Base-by-base conservation (phyloP, 2,113 vertebrate species). In the Stigmatopora nigra region DNA sequence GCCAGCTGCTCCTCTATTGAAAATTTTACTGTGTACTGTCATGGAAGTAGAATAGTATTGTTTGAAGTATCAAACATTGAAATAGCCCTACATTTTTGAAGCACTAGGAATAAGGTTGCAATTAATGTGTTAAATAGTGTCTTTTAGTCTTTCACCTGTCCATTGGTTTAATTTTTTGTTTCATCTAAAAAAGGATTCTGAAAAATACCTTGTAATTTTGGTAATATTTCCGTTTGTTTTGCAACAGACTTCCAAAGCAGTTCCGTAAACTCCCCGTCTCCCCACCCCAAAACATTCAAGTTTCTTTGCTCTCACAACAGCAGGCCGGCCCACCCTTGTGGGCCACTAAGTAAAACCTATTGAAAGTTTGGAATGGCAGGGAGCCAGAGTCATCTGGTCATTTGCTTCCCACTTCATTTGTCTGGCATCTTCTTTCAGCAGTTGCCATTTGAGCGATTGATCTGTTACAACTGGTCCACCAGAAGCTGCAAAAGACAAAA, bases 351-450 rank as follows among this genome's bases (percentile, higher is more conserved):
- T 53, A 76, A 75, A 81, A 51, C 62, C 60, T 57, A 45, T 77
- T 78, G 59, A 77, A 61, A 75, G 57, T 69, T 55, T 20, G 41
- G 7, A 66, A 73, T 56, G 78, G 76, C 70, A 77, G 76, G 67
- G 80, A 76, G 76, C 78, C 81, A 64, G 64, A 9, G 60, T 76
- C 67, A 31, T 31, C 72, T 80, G 77, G 53, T 75, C 83, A 81
- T 76, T 78, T 81, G 79, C 74, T 78, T 79, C 74, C 78, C 78
- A 68, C 78, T 72, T 75, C 78, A 84, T 86, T 82, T 84, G 77
- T 84, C 69, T 55, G 64, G 72, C 2, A 11, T 48, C 60, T 81
- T 73, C 76, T 82, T 65, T 77, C 70, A 70, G 72, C 64, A 71
- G 76, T 76, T 80, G 72, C 63, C 72, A 84, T 83, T 80, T 66